phyloP scores from a whole-genome alignment of 2,888 invertebrate genomes.

The Thelaira solivaga region DNA sequence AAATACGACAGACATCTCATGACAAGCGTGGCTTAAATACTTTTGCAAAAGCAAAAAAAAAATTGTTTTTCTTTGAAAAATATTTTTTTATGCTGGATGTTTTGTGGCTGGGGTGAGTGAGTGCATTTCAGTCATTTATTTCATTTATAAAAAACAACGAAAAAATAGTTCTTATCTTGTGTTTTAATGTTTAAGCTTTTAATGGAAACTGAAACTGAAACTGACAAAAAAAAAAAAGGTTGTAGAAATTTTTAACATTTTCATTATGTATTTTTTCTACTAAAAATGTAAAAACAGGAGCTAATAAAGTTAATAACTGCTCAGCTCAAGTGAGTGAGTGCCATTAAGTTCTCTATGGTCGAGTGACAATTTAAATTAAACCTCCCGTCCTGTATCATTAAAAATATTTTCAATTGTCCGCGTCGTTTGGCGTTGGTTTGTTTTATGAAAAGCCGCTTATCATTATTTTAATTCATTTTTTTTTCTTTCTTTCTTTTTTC shows the following conservation, averaged over 20 bases:
- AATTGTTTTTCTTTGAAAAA: slow-evolving; percentile 3
- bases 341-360: slow-evolving; percentile 51
- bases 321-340: too few species aligned
- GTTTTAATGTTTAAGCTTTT: slow-evolving; percentile 49
- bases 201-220: background rate
- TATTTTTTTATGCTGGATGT: slow-evolving; percentile 35
- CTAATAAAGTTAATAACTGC: too few species aligned
- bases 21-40: slow-evolving; percentile 61
- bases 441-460: slow-evolving; percentile 47
- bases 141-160: background rate
- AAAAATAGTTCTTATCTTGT: slow-evolving; percentile 23
- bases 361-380: slow-evolving; percentile 58
- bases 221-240: background rate
- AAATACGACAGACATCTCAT: slow-evolving; percentile 39
- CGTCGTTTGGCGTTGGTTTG: background rate
- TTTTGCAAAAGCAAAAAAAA: slow-evolving; percentile 3
- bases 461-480: too few species aligned
- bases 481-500: background rate
- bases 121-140: slow-evolving; percentile 22
- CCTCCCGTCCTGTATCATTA: slow-evolving; percentile 38
- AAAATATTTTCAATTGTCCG: slow-evolving; percentile 43
- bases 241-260: slow-evolving; percentile 19
- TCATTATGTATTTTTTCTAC: slow-evolving; percentile 25
- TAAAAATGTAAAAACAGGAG: slow-evolving; percentile 42
- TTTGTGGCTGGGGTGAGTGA: slow-evolving; percentile 28